These are phyloP conservation scores for Oreochromis grahami DNA, from an alignment of 2,797 vertebrate genomes.

Conservation along the genomic window DNA sequence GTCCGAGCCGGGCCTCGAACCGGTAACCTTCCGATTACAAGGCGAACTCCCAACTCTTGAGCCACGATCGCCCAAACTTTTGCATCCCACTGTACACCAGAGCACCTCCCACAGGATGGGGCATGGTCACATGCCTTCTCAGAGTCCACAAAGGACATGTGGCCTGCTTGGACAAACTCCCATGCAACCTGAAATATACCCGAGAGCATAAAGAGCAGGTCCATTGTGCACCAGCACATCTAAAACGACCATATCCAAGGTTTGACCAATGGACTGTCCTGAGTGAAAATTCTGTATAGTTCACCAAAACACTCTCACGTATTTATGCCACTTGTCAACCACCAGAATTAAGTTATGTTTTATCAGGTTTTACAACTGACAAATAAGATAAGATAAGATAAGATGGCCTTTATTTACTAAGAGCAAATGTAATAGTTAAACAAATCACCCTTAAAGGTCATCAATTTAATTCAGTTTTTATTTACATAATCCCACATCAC, in stretches of 20 bases:
- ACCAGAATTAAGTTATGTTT: neutral
- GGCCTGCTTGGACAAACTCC: neutral
- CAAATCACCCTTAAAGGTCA: neutral
- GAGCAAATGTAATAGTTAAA: neutral
- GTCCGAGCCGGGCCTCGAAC: no score
- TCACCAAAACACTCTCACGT: neutral
- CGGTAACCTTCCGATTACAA: no score
- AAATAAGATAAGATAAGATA: no score
- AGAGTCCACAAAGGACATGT: neutral
- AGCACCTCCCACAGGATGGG: neutral
- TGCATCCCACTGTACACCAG: neutral
- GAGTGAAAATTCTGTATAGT: neutral
- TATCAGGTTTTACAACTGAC: neutral
- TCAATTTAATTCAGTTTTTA: neutral
- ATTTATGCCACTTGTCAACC: neutral
- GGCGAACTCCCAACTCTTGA: no score
- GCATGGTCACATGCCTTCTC: neutral
- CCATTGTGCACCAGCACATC: neutral
- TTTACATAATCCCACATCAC: neutral
- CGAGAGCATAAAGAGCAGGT: neutral
- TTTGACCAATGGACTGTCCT: neutral
- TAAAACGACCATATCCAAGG: neutral
- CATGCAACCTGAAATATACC: neutral
- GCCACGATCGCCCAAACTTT: no score
- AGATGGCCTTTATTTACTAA: no score